phyloP scores from a whole-genome alignment of 2,113 vertebrate species.

The Sminthopsis crassicaudata region DNA sequence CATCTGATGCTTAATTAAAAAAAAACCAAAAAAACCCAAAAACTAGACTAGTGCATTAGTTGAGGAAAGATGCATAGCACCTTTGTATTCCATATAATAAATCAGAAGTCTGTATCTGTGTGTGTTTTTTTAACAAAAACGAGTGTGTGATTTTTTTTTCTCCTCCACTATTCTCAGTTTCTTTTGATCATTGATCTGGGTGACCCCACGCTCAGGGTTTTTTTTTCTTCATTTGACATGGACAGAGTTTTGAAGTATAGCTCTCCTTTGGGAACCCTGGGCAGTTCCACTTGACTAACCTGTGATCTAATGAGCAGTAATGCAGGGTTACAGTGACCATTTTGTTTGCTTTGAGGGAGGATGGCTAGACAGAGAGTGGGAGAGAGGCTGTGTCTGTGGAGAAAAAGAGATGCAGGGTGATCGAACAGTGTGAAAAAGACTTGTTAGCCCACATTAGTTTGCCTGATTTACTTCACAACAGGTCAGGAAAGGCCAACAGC shows the following conservation, averaged over 20 bases:
- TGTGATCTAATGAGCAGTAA: slow-evolving; percentile 89
- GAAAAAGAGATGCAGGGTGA: slow-evolving; percentile 83
- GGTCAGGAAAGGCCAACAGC: slow-evolving; percentile 84
- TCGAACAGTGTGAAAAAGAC: slow-evolving; percentile 84
- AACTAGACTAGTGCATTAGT: slow-evolving; percentile 20
- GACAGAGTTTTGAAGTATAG: slow-evolving; percentile 90
- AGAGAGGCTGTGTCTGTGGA: slow-evolving; percentile 81
- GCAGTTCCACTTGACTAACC: slow-evolving; percentile 91
- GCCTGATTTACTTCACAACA: slow-evolving; percentile 87
- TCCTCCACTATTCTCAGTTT: slow-evolving; percentile 79
- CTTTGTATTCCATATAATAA: slow-evolving; percentile 82
- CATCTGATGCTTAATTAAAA: slow-evolving; percentile 66
- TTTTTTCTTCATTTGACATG: slow-evolving; percentile 93
- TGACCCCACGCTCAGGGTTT: slow-evolving; percentile 89
- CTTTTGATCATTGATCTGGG: slow-evolving; percentile 97
- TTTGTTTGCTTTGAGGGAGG: slow-evolving; percentile 85
- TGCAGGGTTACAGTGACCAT: slow-evolving; percentile 86
- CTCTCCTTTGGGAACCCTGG: slow-evolving; percentile 86
- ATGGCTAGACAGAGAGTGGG: slow-evolving; percentile 83
- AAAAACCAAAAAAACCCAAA: slow-evolving; percentile 38
- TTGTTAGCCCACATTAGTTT: slow-evolving; percentile 87
- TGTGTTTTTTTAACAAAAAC: slow-evolving; percentile 78
- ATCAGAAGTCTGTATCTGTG: slow-evolving; percentile 73
- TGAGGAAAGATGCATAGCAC: slow-evolving; percentile 64
- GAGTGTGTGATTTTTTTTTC: slow-evolving; percentile 50